Evolutionary conservation across 64 coral and sea anemone species (phyloP).

Genomic region (Montipora cactus): DNA sequence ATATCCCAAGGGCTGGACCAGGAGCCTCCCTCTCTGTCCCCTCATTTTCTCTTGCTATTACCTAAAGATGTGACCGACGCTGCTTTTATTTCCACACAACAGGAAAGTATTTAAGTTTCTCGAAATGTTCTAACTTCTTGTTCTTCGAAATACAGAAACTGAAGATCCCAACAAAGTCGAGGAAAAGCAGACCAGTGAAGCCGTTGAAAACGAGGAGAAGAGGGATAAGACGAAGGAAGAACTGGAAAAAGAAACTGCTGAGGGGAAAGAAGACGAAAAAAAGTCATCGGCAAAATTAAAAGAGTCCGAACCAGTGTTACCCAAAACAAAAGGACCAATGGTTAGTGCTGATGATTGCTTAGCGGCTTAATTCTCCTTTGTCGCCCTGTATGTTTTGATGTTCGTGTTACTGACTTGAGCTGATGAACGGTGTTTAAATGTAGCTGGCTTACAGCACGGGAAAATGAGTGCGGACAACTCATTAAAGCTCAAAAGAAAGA

Average conservation of each 20-base stretch:
- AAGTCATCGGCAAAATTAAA: slow-evolving; percentile 30
- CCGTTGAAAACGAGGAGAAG: slow-evolving; percentile 72
- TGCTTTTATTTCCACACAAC: no score
- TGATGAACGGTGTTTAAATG: no score
- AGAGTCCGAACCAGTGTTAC: slow-evolving; percentile 6
- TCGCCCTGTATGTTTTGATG: no score
- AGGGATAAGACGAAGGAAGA: slow-evolving; percentile 93
- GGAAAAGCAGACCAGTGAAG: slow-evolving; percentile 47
- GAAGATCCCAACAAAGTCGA: slow-evolving; percentile 79
- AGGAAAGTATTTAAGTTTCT: background rate
- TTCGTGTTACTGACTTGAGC: no score
- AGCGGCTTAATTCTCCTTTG: background rate
- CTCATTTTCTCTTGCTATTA: no score
- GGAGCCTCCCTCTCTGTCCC: no score
- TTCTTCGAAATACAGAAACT: slow-evolving; percentile 45
- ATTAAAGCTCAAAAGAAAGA: no score
- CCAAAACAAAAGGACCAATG: slow-evolving; percentile 62
- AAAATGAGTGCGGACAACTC: no score
- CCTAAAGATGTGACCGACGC: no score
- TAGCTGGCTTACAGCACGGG: no score
- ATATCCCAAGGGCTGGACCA: no score
- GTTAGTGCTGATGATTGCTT: slow-evolving; percentile 5
- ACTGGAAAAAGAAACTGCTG: slow-evolving; percentile 68
- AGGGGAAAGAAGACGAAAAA: slow-evolving; percentile 51
- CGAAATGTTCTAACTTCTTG: background rate